Conservation (phyloP, 2,113 vertebrate genomes). For the Sylvilagus bachmani region DNA sequence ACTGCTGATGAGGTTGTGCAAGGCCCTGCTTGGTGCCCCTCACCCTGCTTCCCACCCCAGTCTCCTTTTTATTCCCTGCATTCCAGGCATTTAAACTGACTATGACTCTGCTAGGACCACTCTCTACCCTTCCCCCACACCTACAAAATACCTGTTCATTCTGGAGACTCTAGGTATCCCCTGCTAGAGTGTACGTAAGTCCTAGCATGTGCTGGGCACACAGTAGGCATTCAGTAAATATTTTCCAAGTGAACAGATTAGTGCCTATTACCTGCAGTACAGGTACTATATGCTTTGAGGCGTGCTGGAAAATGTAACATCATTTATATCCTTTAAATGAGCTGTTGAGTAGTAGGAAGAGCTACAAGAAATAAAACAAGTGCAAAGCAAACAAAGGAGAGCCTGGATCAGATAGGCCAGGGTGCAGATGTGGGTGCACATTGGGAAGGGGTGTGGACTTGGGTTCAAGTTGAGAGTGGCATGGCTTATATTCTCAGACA, state of each 20-base stretch:
- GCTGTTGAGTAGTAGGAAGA: background rate
- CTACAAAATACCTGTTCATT: background rate
- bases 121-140: background rate
- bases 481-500: background rate
- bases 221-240: background rate
- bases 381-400: background rate
- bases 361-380: background rate
- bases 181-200: background rate
- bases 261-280: background rate
- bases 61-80: background rate
- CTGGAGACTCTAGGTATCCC: background rate
- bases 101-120: background rate
- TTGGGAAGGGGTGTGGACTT: background rate
- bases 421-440: background rate
- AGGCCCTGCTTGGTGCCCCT: background rate
- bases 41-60: background rate
- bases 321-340: background rate
- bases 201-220: background rate
- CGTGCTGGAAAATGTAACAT: background rate
- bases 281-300: background rate
- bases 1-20: background rate
- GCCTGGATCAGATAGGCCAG: background rate
- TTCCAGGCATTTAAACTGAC: background rate
- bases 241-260: conserved; percentile 15
- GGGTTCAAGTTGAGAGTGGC: background rate